Evolutionary conservation across 92 coral and sea anemone genomes (phyloP).

Genomic region (Epizoanthus stellaris): DNA sequence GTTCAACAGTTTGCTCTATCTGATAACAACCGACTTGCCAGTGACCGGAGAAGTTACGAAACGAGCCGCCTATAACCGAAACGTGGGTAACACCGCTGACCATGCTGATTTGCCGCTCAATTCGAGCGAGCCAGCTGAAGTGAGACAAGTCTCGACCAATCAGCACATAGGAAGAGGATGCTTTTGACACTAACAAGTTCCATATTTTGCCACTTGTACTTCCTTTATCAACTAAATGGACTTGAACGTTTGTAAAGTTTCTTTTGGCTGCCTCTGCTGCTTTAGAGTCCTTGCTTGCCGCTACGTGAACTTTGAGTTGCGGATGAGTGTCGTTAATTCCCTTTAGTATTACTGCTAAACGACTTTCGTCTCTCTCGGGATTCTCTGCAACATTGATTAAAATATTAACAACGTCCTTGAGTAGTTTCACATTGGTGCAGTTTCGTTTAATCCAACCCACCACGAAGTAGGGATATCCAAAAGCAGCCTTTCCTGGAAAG

Average conservation of each 20-base stretch:
- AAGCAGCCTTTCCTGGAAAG: too few relatives aligned
- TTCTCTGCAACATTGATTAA: constrained; percentile 34
- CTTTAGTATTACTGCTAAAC: not conserved
- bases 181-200: constrained; percentile 22
- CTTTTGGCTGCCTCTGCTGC: constrained; percentile 12
- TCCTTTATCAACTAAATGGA: not conserved
- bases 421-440: constrained; percentile 41
- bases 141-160: constrained; percentile 49
- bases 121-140: constrained; percentile 32
- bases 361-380: constrained; percentile 36
- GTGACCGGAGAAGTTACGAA: constrained; percentile 50
- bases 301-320: constrained; percentile 23
- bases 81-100: constrained; percentile 35
- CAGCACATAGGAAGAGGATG: constrained; percentile 37
- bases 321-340: constrained; percentile 45
- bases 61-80: constrained; percentile 37
- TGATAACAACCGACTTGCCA: constrained; percentile 52
- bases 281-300: constrained; percentile 19
- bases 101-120: constrained; percentile 47
- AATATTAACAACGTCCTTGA: constrained; percentile 36
- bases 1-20: constrained; percentile 32
- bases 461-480: too few relatives aligned
- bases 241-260: not conserved
- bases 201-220: constrained; percentile 33
- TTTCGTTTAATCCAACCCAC: not conserved